Evolutionary conservation across 2,888 invertebrate genomes (phyloP).

Genomic region (Oasisia sp.): DNA sequence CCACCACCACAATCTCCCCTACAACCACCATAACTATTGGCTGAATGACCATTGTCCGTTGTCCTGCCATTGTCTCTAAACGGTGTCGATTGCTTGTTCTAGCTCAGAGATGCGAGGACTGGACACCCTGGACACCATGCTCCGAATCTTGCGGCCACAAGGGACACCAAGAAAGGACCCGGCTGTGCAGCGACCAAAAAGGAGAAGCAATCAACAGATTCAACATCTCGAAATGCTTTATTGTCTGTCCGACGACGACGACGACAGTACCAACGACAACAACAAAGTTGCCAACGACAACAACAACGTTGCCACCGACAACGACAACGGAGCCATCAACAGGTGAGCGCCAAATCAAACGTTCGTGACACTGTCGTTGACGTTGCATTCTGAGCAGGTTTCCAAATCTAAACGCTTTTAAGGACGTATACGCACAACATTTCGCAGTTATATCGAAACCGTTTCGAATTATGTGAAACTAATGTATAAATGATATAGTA

Average conservation of each 20-base stretch:
- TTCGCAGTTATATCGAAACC: too few relatives aligned
- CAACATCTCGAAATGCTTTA: background rate
- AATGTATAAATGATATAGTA: too few relatives aligned
- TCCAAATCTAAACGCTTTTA: background rate
- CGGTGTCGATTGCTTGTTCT: background rate
- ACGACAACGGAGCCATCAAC: background rate
- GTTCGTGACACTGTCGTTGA: background rate
- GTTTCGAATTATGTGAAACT: too few relatives aligned
- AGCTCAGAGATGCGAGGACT: background rate
- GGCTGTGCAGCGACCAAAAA: background rate
- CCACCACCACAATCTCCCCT: too few relatives aligned
- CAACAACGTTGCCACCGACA: background rate
- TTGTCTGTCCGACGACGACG: background rate
- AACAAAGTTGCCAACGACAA: background rate
- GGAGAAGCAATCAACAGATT: background rate
- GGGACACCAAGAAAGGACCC: background rate
- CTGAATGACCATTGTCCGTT: too few relatives aligned
- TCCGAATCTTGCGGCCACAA: background rate
- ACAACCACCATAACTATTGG: too few relatives aligned
- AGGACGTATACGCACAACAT: too few relatives aligned
- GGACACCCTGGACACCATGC: background rate
- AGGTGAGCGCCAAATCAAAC: background rate
- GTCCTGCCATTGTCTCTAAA: background rate
- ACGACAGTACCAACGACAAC: background rate
- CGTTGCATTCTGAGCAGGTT: background rate